Evolutionary conservation across 2,888 invertebrate species (phyloP).

Genomic region (Zele albiditarsus): DNA sequence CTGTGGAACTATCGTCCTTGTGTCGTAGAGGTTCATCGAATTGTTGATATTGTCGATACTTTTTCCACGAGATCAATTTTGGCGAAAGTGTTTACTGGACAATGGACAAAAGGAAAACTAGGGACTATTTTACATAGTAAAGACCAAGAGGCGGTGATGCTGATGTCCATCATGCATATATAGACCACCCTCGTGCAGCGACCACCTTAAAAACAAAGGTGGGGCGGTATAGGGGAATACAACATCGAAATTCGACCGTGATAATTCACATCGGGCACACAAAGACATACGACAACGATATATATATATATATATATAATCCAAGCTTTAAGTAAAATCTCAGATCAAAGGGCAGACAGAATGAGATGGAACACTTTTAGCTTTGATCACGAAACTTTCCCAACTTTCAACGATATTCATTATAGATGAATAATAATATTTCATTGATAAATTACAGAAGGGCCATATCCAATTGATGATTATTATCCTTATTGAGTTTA

Average conservation of each 20-base stretch:
- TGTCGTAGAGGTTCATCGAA: not conserved
- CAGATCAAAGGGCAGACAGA: slow-evolving; percentile 37
- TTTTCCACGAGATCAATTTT: slow-evolving; percentile 44
- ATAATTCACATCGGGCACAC: slow-evolving; percentile 37
- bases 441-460: not conserved
- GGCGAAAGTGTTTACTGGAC: not conserved
- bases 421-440: slow-evolving; percentile 9
- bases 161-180: not conserved
- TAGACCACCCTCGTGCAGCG: not conserved
- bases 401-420: not conserved
- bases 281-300: not conserved
- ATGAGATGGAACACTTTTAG: not conserved
- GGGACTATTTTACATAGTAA: slow-evolving; percentile 62
- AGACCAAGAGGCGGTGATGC: slow-evolving; percentile 48
- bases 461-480: not conserved
- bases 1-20: slow-evolving; percentile 50
- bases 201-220: slow-evolving; percentile 27
- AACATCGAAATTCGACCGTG: slow-evolving; percentile 37
- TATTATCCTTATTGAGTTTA: not conserved
- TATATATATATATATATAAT: slow-evolving; percentile 9
- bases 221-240: slow-evolving; percentile 18
- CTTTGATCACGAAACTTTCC: slow-evolving; percentile 19
- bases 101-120: slow-evolving; percentile 57
- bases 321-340: slow-evolving; percentile 45
- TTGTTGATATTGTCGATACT: slow-evolving; percentile 43